A percentile compares a stretch with the other conserved stretches of the same genome.
These are phyloP conservation scores for Tichodroma muraria DNA, from an alignment of 2,113 vertebrate genomes.

Conservation along the genomic window DNA sequence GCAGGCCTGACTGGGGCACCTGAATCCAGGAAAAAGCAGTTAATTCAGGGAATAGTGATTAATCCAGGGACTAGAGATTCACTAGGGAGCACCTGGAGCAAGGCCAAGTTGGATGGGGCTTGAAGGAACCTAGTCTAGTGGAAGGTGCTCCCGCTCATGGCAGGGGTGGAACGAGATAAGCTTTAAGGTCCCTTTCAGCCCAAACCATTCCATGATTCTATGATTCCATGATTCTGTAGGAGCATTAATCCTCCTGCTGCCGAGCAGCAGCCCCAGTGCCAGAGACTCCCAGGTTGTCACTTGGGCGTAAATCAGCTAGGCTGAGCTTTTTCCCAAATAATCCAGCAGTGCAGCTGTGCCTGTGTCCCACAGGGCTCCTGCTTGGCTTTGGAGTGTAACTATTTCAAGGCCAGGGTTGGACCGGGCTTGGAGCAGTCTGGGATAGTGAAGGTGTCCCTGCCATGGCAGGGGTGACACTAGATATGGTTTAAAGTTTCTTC, in stretches of 20 bases:
- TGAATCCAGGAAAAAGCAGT: background rate
- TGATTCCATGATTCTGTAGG: too few species aligned
- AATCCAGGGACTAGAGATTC: too few species aligned
- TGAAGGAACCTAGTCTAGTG: background rate
- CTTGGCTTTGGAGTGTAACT: background rate
- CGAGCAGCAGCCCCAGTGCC: background rate
- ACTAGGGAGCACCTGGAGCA: too few species aligned
- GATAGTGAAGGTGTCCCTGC: background rate
- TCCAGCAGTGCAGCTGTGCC: background rate
- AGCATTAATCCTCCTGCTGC: background rate
- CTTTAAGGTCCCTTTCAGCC: background rate
- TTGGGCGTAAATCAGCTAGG: background rate
- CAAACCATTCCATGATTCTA: background rate
- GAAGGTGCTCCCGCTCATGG: too few species aligned
- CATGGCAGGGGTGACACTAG: background rate
- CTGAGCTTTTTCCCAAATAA: background rate
- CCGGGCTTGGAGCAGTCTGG: background rate
- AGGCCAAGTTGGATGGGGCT: background rate
- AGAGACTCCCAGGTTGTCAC: background rate
- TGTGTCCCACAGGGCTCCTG: rapidly evolving
- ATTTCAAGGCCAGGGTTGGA: background rate
- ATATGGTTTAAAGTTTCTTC: background rate
- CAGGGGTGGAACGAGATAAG: background rate
- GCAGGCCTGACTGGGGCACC: background rate
- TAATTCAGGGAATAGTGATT: too few species aligned